Conservation (phyloP, 2,797 vertebrate genomes). For the Chelmon rostratus region DNA sequence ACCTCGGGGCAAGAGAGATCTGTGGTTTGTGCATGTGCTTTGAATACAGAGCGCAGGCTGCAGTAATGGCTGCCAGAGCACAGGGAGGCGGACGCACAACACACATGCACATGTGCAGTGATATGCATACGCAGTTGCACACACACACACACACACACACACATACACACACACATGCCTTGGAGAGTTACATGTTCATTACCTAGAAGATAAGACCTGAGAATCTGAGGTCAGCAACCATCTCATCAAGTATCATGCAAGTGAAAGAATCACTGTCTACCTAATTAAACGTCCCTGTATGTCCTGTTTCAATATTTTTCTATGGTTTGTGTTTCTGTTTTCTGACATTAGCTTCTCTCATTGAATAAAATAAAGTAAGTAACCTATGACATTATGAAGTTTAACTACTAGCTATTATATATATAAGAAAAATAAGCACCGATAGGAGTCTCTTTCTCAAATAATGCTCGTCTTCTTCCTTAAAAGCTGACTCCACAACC, state of each 20-base stretch:
- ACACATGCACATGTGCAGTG: constrained; percentile 5
- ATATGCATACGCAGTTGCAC: neutral
- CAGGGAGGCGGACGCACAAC: constrained; percentile 9
- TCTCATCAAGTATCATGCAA: constrained; percentile 32
- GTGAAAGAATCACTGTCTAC: constrained; percentile 22
- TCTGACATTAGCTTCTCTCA: neutral
- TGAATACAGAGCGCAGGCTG: constrained; percentile 47
- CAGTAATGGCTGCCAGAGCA: constrained; percentile 35
- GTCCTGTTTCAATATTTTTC: neutral
- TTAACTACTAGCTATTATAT: neutral
- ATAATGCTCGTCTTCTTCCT: neutral
- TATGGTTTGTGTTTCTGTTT: neutral
- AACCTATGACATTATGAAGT: neutral
- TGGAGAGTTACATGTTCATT: constrained; percentile 34
- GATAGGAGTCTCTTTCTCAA: neutral
- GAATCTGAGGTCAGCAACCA: constrained; percentile 39
- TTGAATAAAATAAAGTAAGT: neutral
- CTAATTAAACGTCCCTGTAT: constrained; percentile 31
- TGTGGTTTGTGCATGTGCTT: constrained; percentile 53
- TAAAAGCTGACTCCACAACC: too few relatives aligned
- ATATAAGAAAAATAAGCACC: neutral
- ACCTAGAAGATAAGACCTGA: constrained; percentile 27
- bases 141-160: constrained; percentile 18
- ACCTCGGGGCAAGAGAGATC: constrained; percentile 54
- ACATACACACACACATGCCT: constrained; percentile 8